Conservation (phyloP, 2,888 invertebrate species). For the Cheilosia pagana region DNA sequence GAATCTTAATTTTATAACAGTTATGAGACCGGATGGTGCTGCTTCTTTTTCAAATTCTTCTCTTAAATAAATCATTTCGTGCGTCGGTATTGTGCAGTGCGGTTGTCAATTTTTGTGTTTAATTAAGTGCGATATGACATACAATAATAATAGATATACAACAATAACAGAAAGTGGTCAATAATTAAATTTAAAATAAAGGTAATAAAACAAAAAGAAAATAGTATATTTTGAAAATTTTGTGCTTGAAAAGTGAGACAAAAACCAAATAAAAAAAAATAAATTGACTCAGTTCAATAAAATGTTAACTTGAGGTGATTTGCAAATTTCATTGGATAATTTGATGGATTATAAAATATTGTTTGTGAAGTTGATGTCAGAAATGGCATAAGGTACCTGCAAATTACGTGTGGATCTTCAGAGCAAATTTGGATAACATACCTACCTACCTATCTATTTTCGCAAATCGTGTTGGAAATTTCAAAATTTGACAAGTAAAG, state of each 20-base stretch:
- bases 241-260: background rate
- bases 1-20: constrained; percentile 66
- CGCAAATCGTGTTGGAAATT: too few species aligned
- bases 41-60: constrained; percentile 25
- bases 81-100: constrained; percentile 54
- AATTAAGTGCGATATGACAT: constrained; percentile 55
- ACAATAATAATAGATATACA: constrained; percentile 38
- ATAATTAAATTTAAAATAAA: constrained; percentile 42
- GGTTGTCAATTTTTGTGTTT: constrained; percentile 20
- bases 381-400: too few species aligned
- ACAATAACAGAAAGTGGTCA: constrained; percentile 49
- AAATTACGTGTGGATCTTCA: too few species aligned
- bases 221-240: constrained; percentile 13
- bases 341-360: background rate
- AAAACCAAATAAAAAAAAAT: background rate
- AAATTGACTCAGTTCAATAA: background rate
- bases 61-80: constrained; percentile 55
- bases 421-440: too few species aligned
- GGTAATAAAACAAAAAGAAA: constrained; percentile 49
- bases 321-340: background rate
- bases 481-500: too few species aligned
- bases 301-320: constrained; percentile 1
- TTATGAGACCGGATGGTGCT: constrained; percentile 67
- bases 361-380: too few species aligned
- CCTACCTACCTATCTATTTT: too few species aligned